Percentiles rank a stretch among this genome's conserved stretches.
Conservation (phyloP, 2,797 vertebrate species). For the Crossoptilon crossoptilon region DNA sequence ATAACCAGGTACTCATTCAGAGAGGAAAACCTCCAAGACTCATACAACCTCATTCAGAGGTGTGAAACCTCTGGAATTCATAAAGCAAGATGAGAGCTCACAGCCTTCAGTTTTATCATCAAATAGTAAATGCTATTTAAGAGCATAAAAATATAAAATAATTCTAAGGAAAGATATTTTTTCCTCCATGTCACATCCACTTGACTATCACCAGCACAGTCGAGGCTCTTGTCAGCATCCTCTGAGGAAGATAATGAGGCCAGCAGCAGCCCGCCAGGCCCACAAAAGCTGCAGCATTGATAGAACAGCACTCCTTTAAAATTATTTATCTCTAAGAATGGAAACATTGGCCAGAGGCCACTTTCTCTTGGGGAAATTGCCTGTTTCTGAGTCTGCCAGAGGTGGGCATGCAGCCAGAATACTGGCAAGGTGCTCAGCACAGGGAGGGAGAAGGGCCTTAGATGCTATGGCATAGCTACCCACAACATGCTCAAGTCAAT, state of each 20-base stretch:
- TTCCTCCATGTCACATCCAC: background rate
- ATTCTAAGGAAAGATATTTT: too few relatives aligned
- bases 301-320: background rate
- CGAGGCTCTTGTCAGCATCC: background rate
- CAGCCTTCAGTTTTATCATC: background rate
- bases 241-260: background rate
- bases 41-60: background rate
- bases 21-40: conserved; percentile 7
- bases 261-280: background rate
- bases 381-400: background rate
- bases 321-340: background rate
- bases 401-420: accelerated
- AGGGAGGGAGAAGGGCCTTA: background rate
- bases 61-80: conserved; percentile 12
- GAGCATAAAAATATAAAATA: background rate
- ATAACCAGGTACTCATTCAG: conserved; percentile 3
- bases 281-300: background rate
- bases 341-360: background rate
- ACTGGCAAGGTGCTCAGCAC: accelerated
- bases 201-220: background rate
- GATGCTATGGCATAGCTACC: background rate
- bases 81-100: background rate
- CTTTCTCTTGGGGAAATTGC: background rate
- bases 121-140: background rate
- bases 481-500: background rate